phyloP scores from a whole-genome alignment of 2,113 vertebrate species.

The Sturnus vulgaris region DNA sequence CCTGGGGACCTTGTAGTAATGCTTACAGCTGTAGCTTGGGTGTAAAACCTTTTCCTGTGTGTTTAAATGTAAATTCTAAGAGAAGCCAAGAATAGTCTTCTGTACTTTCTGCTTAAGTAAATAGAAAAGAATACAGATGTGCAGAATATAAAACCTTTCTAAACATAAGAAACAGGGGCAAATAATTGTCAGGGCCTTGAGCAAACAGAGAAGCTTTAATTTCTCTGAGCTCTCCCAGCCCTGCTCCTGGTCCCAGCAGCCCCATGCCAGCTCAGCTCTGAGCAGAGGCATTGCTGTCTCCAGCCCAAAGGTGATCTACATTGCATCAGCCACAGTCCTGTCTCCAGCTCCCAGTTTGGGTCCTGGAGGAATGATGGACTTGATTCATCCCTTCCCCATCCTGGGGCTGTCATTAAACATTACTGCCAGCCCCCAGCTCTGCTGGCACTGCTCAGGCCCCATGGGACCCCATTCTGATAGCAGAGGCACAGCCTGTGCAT shows the following conservation, averaged over 20 bases:
- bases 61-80: not conserved
- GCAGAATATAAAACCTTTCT: not conserved
- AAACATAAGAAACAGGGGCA: not conserved
- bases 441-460: not conserved
- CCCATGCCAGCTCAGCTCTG: not conserved
- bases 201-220: not conserved
- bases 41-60: not conserved
- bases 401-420: not conserved
- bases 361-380: not conserved
- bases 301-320: accelerated
- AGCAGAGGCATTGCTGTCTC: no score
- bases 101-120: not conserved
- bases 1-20: not conserved
- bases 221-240: accelerated
- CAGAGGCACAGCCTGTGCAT: accelerated
- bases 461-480: accelerated
- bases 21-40: not conserved
- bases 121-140: not conserved
- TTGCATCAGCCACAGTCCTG: no score
- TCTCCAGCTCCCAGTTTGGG: not conserved
- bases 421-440: not conserved
- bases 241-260: not conserved
- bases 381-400: not conserved
- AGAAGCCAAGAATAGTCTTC: not conserved
- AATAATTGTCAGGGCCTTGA: not conserved